Evolutionary conservation across 30 jellyfish, hydroid and myxozoan genomes (phyloP).

Genomic region (Turritopsis rubra): DNA sequence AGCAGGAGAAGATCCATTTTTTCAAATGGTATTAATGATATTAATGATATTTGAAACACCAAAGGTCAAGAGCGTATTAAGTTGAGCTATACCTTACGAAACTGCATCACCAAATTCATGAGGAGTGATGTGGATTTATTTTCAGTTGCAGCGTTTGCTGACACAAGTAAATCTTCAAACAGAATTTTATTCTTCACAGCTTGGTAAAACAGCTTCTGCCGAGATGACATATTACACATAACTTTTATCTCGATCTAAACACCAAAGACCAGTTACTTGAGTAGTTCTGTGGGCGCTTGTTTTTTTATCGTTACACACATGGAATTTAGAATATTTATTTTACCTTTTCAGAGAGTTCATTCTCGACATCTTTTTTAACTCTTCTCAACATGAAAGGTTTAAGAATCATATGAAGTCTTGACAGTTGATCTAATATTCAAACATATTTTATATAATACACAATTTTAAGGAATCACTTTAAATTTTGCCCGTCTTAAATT

Average conservation of each 20-base stretch:
- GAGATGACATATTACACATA: slow-evolving; percentile 72
- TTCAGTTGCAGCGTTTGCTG: slow-evolving; percentile 66
- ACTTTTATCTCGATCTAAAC: slow-evolving; percentile 82
- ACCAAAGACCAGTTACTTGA: not conserved
- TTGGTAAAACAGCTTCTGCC: slow-evolving; percentile 79
- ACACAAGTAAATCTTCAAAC: slow-evolving; percentile 69
- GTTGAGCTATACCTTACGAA: slow-evolving; percentile 95
- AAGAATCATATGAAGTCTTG: slow-evolving; percentile 96
- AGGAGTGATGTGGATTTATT: slow-evolving; percentile 68
- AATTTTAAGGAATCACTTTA: no score
- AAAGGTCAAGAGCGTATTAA: no score
- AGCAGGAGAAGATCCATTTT: no score
- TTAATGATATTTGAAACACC: no score
- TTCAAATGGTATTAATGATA: no score
- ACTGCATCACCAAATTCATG: slow-evolving; percentile 95
- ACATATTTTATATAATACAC: no score
- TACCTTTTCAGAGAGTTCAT: slow-evolving; percentile 94
- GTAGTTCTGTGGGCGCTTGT: not conserved
- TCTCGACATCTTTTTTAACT: slow-evolving; percentile 86
- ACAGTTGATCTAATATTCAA: slow-evolving; percentile 58
- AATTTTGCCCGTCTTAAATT: no score
- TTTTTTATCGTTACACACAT: not conserved
- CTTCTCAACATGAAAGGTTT: slow-evolving; percentile 97
- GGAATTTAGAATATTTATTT: not conserved
- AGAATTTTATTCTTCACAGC: slow-evolving; percentile 87